Base-by-base conservation (phyloP, 2,888 invertebrate species). In the Tinea pellionella region DNA sequence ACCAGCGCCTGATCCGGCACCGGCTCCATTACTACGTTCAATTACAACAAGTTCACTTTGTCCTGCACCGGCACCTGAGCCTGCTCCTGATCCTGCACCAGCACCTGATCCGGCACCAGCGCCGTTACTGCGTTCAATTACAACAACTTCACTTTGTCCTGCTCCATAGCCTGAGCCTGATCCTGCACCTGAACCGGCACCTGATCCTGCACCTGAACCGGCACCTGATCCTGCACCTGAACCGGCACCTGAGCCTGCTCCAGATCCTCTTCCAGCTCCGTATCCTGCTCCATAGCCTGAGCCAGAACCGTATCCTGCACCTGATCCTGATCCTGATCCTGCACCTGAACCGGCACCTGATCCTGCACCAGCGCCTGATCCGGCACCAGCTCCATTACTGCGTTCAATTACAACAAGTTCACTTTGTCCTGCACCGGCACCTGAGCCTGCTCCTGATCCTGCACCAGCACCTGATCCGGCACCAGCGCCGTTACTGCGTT, bases 141-240 rank as follows among this genome's bases (percentile, higher is more conserved):
- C 30, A n/a, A n/a, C 30, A 12, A 47, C 58, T n/a, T 37, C 29
- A 13, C 60, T 32, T 30, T 61, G 55, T 61, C 63, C 64, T 15
- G 59, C 7, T 61, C 61, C 59, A 8, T 13, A 24, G 2, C 24
- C 24, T 24, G 24, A 24, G n/a, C n/a, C n/a, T n/a, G n/a, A n/a
- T n/a, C n/a, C n/a, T n/a, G n/a, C n/a, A n/a, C n/a, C n/a, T n/a
- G n/a, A n/a, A n/a, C n/a, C n/a, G n/a, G n/a, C n/a, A n/a, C n/a
- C n/a, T n/a, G n/a, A n/a, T n/a, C n/a, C n/a, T n/a, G n/a, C n/a
- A n/a, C n/a, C n/a, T n/a, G n/a, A n/a, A n/a, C n/a, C n/a, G n/a
- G n/a, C n/a, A n/a, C n/a, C n/a, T n/a, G n/a, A n/a, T n/a, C n/a
- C n/a, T n/a, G n/a, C n/a, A n/a, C n/a, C n/a, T n/a, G n/a, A n/a